Conservation (phyloP, 2,113 vertebrate species). For the Gnathonemus longibarbis region DNA sequence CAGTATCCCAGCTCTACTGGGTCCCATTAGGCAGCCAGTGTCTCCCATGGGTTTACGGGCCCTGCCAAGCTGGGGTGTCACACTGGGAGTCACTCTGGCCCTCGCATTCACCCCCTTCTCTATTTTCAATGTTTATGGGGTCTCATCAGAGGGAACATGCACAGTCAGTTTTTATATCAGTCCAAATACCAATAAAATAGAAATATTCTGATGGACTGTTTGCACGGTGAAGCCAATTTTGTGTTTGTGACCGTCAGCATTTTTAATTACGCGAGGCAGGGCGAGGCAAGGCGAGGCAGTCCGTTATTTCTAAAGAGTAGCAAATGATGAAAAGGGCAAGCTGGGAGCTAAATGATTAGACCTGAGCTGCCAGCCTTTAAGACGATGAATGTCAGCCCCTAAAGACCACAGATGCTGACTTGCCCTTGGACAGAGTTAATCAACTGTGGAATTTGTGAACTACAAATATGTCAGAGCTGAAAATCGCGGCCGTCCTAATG, state of each 20-base stretch:
- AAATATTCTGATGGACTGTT: background rate
- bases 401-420: slow-evolving; percentile 59
- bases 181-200: background rate
- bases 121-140: too few relatives aligned
- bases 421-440: slow-evolving; percentile 68
- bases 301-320: background rate
- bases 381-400: slow-evolving; percentile 39
- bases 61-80: background rate
- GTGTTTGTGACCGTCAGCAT: slow-evolving; percentile 18
- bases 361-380: slow-evolving; percentile 20
- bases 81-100: background rate
- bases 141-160: background rate
- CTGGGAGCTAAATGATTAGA: slow-evolving; percentile 29
- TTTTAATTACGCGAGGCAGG: background rate
- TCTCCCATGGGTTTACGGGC: background rate
- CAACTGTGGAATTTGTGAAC: slow-evolving; percentile 94
- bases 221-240: background rate
- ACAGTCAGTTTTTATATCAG: background rate
- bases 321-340: slow-evolving; percentile 31
- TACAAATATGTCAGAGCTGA: slow-evolving; percentile 92
- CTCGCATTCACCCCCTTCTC: background rate
- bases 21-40: background rate
- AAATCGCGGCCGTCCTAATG: slow-evolving; percentile 94
- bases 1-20: background rate
- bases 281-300: slow-evolving; percentile 3